These are phyloP conservation scores for Falcunculus frontatus DNA, from an alignment of 2,113 vertebrate genomes.

Conservation along the genomic window DNA sequence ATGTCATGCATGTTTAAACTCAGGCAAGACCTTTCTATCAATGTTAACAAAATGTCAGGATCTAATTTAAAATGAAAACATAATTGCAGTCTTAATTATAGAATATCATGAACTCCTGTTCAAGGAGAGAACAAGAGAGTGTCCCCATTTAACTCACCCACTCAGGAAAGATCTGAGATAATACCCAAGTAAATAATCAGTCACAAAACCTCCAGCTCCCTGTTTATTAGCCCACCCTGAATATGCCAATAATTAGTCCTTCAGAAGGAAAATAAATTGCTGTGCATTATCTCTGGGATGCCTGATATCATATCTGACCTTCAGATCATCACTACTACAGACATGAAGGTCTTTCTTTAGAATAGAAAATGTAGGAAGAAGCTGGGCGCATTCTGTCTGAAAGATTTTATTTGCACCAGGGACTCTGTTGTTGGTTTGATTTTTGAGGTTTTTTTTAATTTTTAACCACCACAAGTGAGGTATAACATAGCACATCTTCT, in stretches of 20 bases:
- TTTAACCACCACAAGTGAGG: not conserved
- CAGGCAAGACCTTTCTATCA: slow-evolving; percentile 8
- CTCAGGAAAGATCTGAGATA: slow-evolving; percentile 12
- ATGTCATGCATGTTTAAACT: not conserved
- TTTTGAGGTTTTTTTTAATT: not conserved
- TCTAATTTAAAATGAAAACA: slow-evolving; percentile 34
- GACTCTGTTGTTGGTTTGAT: not conserved
- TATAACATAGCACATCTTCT: not conserved
- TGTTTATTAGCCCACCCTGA: slow-evolving; percentile 39
- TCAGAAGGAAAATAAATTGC: slow-evolving; percentile 63
- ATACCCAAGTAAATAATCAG: slow-evolving; percentile 33
- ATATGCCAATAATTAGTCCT: slow-evolving; percentile 62
- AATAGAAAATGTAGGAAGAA: not conserved
- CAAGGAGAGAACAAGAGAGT: not conserved
- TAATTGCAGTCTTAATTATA: slow-evolving; percentile 18
- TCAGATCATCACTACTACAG: slow-evolving; percentile 60
- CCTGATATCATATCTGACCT: slow-evolving; percentile 64
- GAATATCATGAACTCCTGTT: not conserved
- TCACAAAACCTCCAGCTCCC: not conserved
- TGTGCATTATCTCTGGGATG: slow-evolving; percentile 45
- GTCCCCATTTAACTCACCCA: not conserved
- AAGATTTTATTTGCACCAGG: not conserved
- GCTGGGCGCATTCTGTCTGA: not conserved
- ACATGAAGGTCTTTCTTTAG: slow-evolving; percentile 35
- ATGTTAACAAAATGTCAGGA: slow-evolving; percentile 24